A percentile compares a stretch with the other conserved stretches of the same genome.
Evolutionary conservation across 2,113 vertebrate species (phyloP).

Genomic region (Perca fluviatilis): DNA sequence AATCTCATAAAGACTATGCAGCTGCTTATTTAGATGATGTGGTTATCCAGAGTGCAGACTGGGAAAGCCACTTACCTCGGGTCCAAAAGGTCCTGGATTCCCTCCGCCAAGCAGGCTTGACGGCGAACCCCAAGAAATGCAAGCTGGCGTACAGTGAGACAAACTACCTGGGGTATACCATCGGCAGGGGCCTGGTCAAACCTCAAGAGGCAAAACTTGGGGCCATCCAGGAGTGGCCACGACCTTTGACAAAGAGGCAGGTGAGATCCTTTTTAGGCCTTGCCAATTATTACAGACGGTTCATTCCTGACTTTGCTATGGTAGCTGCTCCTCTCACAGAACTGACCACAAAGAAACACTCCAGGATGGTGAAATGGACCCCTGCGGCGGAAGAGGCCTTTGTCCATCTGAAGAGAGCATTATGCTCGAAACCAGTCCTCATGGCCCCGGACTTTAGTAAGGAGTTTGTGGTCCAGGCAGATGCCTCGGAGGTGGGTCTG

Average conservation of each 20-base stretch:
- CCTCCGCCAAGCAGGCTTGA: neutral
- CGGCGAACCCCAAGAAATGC: neutral
- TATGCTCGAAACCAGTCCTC: neutral
- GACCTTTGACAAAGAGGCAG: neutral
- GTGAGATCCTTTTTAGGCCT: neutral
- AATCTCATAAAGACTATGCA: too few relatives aligned
- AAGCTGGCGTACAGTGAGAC: too few relatives aligned
- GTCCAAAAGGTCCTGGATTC: neutral
- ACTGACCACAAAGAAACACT: neutral
- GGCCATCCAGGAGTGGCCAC: neutral
- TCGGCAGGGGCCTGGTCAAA: too few relatives aligned
- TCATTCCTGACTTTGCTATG: neutral
- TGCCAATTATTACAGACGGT: neutral
- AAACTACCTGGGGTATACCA: too few relatives aligned
- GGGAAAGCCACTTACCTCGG: too few relatives aligned
- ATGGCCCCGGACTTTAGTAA: neutral
- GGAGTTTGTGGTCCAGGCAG: neutral
- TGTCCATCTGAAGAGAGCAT: neutral
- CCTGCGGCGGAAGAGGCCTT: neutral
- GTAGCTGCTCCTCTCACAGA: neutral
- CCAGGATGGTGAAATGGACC: neutral
- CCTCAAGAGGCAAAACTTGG: neutral
- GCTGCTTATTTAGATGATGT: too few relatives aligned
- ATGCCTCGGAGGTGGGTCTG: too few relatives aligned
- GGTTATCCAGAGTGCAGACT: too few relatives aligned